These are phyloP conservation scores for Eleutherodactylus coqui DNA, from an alignment of 2,797 vertebrate species.

Conservation along the genomic window DNA sequence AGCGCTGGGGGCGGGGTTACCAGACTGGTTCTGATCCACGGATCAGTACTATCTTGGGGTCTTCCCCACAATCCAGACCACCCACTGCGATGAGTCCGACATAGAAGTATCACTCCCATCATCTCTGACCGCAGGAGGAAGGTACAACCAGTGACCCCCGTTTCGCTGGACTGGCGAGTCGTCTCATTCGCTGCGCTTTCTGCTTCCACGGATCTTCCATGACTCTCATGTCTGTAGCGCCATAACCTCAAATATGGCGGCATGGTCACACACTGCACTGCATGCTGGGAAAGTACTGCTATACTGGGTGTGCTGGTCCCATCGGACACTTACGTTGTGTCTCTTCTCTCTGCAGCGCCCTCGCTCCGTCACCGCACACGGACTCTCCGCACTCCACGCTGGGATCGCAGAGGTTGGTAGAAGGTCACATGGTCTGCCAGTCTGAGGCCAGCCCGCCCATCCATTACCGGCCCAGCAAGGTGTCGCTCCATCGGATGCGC, in stretches of 20 bases:
- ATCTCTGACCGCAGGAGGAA: background rate
- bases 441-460: constrained; percentile 75
- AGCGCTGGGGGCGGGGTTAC: background rate
- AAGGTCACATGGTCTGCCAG: constrained; percentile 77
- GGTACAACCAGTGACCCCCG: background rate
- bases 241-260: background rate
- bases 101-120: background rate
- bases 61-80: background rate
- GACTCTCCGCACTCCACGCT: constrained; percentile 85
- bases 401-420: constrained; percentile 99
- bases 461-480: constrained; percentile 78
- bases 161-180: background rate
- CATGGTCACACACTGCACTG: constrained; percentile 33
- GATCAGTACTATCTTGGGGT: background rate
- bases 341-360: constrained; percentile 81
- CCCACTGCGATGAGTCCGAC: too few relatives aligned
- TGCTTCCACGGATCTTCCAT: background rate
- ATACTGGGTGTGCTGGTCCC: background rate
- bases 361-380: constrained; percentile 90
- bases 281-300: background rate
- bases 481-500: constrained; percentile 81
- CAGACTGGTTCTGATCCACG: too few relatives aligned
- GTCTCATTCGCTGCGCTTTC: background rate
- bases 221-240: background rate
- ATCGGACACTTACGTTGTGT: fast-evolving